phyloP scores from a whole-genome alignment of 2,797 vertebrate genomes.

The Serranus cabrilla region DNA sequence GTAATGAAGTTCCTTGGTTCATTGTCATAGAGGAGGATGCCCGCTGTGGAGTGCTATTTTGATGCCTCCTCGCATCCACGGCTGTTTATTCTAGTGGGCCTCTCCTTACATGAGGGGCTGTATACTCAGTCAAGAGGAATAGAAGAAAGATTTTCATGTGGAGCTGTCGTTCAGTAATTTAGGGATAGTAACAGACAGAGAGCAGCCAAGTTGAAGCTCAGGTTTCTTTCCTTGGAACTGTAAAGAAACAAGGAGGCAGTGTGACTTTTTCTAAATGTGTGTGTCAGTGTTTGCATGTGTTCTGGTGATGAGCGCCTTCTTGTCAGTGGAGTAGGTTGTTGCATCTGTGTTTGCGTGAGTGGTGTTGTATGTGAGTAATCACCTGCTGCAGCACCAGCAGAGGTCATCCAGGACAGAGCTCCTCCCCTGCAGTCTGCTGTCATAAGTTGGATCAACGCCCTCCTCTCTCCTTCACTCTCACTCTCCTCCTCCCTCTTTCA shows the following conservation, averaged over 20 bases:
- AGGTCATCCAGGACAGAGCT: constrained; percentile 71
- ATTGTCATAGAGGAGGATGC: background rate
- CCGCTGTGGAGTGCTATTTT: background rate
- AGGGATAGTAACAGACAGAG: background rate
- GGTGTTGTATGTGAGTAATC: constrained; percentile 41
- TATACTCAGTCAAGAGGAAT: background rate
- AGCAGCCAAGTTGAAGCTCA: background rate
- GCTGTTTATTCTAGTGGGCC: too few species aligned
- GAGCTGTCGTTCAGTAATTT: background rate
- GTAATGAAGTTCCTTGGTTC: background rate
- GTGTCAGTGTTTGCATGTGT: background rate
- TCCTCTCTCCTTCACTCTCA: constrained; percentile 32
- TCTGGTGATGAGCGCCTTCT: background rate
- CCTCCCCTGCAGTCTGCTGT: constrained; percentile 72
- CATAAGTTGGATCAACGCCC: constrained; percentile 62
- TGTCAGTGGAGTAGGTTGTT: background rate
- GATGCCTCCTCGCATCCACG: background rate
- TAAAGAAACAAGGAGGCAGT: background rate
- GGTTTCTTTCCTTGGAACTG: background rate
- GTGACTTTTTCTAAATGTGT: background rate
- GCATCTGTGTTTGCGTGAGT: constrained; percentile 1
- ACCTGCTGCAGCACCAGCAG: constrained; percentile 73
- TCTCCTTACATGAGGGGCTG: too few species aligned
- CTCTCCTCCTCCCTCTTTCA: constrained; percentile 25
- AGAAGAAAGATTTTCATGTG: background rate